Conservation (phyloP, 2,113 vertebrate species). For the Murina feae region DNA sequence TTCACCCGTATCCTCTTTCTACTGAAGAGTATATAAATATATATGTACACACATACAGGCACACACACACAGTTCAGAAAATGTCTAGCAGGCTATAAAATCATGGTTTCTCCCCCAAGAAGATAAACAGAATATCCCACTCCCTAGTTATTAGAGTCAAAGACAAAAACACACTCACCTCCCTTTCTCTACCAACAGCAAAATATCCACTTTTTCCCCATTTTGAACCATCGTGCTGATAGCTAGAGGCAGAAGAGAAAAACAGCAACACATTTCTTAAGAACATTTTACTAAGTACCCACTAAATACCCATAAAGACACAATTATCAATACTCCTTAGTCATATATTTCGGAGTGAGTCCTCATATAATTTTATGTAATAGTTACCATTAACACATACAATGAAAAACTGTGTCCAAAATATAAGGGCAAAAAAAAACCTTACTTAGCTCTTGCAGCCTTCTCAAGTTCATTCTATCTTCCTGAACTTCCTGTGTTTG, state of each 20-base stretch:
- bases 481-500: conserved; percentile 81
- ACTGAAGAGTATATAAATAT: not conserved
- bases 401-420: not conserved
- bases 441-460: conserved; percentile 97
- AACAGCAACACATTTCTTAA: not conserved
- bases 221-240: conserved; percentile 88
- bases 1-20: not conserved
- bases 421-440: not conserved
- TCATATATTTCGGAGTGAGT: not conserved
- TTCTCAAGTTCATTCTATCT: conserved; percentile 88
- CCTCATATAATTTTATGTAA: not conserved
- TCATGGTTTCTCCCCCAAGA: not conserved
- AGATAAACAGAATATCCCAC: not conserved
- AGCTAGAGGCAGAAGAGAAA: conserved; percentile 79
- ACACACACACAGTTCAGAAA: not conserved
- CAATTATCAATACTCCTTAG: not conserved
- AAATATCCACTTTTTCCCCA: conserved; percentile 90
- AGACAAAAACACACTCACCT: conserved; percentile 82
- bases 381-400: not conserved
- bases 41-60: rapidly evolving
- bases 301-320: not conserved
- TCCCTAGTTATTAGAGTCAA: not conserved
- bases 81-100: not conserved
- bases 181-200: conserved; percentile 94
- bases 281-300: not conserved